These are phyloP conservation scores for Zaprionus inermis DNA, from an alignment of 1,140 invertebrate species.

Conservation along the genomic window DNA sequence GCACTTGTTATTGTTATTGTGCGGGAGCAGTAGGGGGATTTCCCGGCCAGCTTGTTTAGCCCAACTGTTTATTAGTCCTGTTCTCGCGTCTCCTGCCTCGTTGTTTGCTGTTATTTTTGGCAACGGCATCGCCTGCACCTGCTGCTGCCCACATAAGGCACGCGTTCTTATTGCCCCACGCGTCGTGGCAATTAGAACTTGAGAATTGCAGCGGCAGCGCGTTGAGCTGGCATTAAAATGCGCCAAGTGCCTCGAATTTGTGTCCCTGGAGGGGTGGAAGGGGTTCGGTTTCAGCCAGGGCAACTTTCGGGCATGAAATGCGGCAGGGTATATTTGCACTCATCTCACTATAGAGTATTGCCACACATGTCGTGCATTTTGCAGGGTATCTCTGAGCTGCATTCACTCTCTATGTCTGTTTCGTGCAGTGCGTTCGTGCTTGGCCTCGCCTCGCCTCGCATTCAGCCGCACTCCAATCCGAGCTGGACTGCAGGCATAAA, in stretches of 20 bases:
- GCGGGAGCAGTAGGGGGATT: neutral
- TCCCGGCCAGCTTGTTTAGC: neutral
- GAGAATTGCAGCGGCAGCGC: conserved; percentile 23
- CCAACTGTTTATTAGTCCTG: neutral
- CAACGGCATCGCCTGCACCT: neutral
- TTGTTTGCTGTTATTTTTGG: conserved; percentile 1
- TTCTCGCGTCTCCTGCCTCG: neutral
- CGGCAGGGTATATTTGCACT: no score
- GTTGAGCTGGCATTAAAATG: conserved; percentile 61
- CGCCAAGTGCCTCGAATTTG: neutral
- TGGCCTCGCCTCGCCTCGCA: conserved; percentile 52
- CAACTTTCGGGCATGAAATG: no score
- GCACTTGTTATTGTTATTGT: conserved; percentile 37
- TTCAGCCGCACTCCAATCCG: neutral
- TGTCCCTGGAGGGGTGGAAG: neutral
- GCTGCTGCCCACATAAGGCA: neutral
- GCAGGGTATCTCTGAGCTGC: no score
- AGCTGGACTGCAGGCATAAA: conserved; percentile 81
- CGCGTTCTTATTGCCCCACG: neutral
- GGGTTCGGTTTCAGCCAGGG: neutral
- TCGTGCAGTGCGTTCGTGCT: conserved; percentile 54
- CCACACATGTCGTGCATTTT: no score
- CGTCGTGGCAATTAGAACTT: conserved; percentile 6
- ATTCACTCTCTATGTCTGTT: no score
- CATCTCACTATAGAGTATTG: no score